These are phyloP conservation scores for Sinocyclocheilus anshuiensis DNA, from an alignment of 2,113 vertebrate species.

Conservation along the genomic window DNA sequence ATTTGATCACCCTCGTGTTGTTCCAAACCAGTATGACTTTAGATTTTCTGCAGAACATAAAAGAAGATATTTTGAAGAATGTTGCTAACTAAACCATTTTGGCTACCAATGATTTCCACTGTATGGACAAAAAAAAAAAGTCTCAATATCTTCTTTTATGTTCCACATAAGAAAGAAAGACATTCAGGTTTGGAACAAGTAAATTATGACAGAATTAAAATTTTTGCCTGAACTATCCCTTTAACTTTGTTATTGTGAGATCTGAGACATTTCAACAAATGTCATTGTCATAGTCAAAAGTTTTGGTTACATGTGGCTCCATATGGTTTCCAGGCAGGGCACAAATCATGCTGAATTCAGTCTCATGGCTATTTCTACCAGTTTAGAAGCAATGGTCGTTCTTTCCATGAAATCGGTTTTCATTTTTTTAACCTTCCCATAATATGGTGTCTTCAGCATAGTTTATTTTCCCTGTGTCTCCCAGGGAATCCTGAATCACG, in stretches of 20 bases:
- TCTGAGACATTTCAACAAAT: no score
- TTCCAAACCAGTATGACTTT: neutral
- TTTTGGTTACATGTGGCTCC: neutral
- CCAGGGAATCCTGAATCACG: constrained; percentile 51
- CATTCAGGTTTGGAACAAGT: neutral
- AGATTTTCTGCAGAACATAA: neutral
- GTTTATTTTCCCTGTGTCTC: constrained; percentile 55
- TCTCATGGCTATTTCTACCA: constrained; percentile 15
- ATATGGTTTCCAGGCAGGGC: neutral
- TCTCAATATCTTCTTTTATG: neutral
- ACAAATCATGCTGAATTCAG: neutral
- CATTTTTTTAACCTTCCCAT: constrained; percentile 33
- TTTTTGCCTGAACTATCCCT: neutral
- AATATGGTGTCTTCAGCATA: constrained; percentile 47
- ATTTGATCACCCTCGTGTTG: no score
- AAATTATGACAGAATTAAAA: neutral
- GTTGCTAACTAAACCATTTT: neutral
- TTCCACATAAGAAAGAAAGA: neutral
- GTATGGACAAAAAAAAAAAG: neutral
- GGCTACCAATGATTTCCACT: neutral
- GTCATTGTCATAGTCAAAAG: no score
- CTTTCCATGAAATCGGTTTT: constrained; percentile 45
- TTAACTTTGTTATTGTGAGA: neutral
- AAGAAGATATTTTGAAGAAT: constrained; percentile 7
- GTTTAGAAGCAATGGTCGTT: constrained; percentile 42